These are phyloP conservation scores for Blastobasis lacticolella DNA, from an alignment of 2,888 invertebrate genomes.

Conservation along the genomic window DNA sequence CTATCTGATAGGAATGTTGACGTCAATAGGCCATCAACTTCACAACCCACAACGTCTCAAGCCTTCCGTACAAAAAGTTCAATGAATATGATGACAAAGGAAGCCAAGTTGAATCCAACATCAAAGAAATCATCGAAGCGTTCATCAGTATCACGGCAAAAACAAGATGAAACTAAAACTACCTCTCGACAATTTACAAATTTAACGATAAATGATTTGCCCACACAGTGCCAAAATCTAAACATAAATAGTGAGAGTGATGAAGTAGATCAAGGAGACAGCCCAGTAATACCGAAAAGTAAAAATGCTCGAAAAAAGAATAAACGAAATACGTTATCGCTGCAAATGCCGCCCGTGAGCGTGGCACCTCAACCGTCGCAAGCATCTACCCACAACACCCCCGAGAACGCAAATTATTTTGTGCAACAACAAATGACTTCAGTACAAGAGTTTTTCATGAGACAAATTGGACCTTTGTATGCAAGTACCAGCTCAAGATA, in stretches of 20 bases:
- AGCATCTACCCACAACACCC: constrained; percentile 14
- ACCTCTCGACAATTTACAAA: constrained; percentile 14
- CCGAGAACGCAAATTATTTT: constrained; percentile 11
- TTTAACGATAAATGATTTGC: constrained; percentile 21
- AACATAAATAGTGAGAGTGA: constrained; percentile 26
- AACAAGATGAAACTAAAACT: constrained; percentile 12
- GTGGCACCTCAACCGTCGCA: constrained; percentile 17
- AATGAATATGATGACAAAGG: constrained; percentile 24
- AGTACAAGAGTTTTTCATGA: constrained; percentile 42
- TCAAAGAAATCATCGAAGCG: constrained; percentile 19
- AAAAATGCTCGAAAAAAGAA: constrained; percentile 50
- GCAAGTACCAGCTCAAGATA: constrained; percentile 45
- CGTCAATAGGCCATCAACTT: constrained; percentile 28
- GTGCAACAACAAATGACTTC: constrained; percentile 22
- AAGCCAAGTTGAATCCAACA: constrained; percentile 16
- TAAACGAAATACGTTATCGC: constrained; percentile 34
- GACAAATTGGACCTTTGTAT: constrained; percentile 43
- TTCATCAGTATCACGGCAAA: constrained; percentile 11
- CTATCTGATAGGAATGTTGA: constrained; percentile 29
- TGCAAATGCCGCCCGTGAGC: constrained; percentile 30
- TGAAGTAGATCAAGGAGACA: constrained; percentile 20
- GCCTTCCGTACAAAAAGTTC: constrained; percentile 29
- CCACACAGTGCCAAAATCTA: constrained; percentile 24
- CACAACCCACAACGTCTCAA: constrained; percentile 31
- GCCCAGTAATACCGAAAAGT: constrained; percentile 24